Conservation (phyloP, 2,888 invertebrate species). For the Ophonus ardosiacus region DNA sequence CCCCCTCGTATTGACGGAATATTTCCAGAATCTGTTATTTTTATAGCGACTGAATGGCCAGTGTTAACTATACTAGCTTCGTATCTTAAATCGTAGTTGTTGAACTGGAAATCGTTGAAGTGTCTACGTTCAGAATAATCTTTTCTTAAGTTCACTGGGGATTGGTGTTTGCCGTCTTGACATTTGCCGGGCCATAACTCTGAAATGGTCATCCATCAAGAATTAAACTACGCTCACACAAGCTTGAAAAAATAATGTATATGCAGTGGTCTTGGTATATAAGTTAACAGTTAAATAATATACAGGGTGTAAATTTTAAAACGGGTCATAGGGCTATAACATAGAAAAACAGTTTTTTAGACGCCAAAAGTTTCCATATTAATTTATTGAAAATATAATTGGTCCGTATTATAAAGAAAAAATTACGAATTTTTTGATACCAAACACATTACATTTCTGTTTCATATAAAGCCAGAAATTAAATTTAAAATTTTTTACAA, state of each 20-base stretch:
- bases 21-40: slow-evolving; percentile 68
- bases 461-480: too few species aligned
- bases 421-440: too few species aligned
- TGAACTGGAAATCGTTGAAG: slow-evolving; percentile 77
- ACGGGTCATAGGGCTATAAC: too few species aligned
- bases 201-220: slow-evolving; percentile 59
- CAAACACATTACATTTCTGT: too few species aligned
- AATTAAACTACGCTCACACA: not conserved
- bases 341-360: too few species aligned
- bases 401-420: too few species aligned
- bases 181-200: slow-evolving; percentile 83
- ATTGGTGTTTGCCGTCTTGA: slow-evolving; percentile 81
- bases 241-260: not conserved
- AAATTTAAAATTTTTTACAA: too few species aligned
- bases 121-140: slow-evolving; percentile 77
- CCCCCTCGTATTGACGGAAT: slow-evolving; percentile 77
- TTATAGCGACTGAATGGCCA: slow-evolving; percentile 80
- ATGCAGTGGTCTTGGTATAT: too few species aligned
- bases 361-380: too few species aligned
- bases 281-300: too few species aligned
- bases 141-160: slow-evolving; percentile 85
- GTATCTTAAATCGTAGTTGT: slow-evolving; percentile 78
- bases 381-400: too few species aligned
- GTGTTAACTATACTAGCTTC: slow-evolving; percentile 80
- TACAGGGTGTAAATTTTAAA: too few species aligned